Conservation (phyloP, 2,113 vertebrate genomes). For the Ceuthmochares aereus region DNA sequence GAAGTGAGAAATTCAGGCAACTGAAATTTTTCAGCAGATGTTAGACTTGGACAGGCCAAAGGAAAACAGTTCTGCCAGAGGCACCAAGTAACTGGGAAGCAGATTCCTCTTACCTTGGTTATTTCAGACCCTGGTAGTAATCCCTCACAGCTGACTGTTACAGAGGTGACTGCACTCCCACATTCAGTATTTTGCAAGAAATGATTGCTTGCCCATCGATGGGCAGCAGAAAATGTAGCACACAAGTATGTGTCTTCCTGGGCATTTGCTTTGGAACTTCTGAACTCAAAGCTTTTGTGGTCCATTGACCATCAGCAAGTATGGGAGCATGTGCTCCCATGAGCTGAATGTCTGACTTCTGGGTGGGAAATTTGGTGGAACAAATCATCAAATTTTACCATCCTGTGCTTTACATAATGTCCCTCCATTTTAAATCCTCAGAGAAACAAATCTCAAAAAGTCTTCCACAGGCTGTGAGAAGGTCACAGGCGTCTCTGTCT, state of each 20-base stretch:
- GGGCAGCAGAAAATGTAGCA: not conserved
- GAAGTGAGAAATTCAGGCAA: slow-evolving; percentile 22
- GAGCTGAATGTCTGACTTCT: not conserved
- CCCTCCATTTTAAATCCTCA: not conserved
- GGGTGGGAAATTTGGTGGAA: not conserved
- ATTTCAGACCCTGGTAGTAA: not conserved
- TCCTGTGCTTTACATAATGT: not conserved
- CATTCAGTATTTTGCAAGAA: not conserved
- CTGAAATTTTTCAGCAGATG: not conserved
- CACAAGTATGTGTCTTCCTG: not conserved
- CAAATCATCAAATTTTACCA: not conserved
- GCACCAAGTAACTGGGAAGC: not conserved
- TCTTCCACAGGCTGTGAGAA: not conserved
- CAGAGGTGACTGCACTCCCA: not conserved
- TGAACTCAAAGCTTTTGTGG: not conserved
- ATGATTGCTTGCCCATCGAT: rapidly evolving
- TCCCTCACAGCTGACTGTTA: not conserved
- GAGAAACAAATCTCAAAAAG: not conserved
- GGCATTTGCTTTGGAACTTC: not conserved
- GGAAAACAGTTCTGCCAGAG: not conserved
- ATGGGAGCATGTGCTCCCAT: not conserved
- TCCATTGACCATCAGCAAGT: not conserved
- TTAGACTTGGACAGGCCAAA: not conserved
- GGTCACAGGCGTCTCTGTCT: not conserved
- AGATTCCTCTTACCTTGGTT: not conserved